phyloP scores from a whole-genome alignment of 2,888 invertebrate genomes.

The Ochlodes sylvanus region DNA sequence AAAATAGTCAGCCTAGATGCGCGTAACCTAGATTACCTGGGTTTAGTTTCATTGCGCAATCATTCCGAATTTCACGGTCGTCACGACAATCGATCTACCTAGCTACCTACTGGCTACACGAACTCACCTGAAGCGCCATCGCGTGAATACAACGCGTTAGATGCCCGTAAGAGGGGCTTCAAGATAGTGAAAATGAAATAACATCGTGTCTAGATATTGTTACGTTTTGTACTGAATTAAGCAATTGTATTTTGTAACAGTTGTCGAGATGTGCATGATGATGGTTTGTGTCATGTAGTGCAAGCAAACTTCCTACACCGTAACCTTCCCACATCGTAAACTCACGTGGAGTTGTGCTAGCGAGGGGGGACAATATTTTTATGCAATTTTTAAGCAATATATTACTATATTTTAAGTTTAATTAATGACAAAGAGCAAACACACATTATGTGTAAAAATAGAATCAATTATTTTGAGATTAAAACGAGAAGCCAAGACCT shows the following conservation, averaged over 20 bases:
- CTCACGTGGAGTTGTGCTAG: too few relatives aligned
- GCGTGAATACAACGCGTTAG: neutral
- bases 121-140: neutral
- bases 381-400: too few relatives aligned
- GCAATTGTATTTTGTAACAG: neutral
- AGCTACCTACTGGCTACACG: neutral
- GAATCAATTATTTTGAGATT: too few relatives aligned
- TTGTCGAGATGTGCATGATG: neutral
- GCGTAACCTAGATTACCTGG: conserved; percentile 2
- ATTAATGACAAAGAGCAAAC: too few relatives aligned
- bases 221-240: neutral
- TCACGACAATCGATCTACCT: neutral
- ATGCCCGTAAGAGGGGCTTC: neutral
- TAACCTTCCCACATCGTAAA: too few relatives aligned
- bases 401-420: too few relatives aligned
- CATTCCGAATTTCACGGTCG: conserved; percentile 25
- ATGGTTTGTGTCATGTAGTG: neutral
- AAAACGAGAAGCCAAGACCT: too few relatives aligned
- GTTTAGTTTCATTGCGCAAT: conserved; percentile 9
- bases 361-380: too few relatives aligned
- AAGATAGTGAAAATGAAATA: neutral
- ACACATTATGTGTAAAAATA: too few relatives aligned
- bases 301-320: neutral
- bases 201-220: neutral
- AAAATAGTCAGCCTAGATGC: conserved; percentile 19